Percentiles rank a stretch among this genome's conserved stretches.
Conservation (phyloP, 2,113 vertebrate species). For the Ochotona princeps region DNA sequence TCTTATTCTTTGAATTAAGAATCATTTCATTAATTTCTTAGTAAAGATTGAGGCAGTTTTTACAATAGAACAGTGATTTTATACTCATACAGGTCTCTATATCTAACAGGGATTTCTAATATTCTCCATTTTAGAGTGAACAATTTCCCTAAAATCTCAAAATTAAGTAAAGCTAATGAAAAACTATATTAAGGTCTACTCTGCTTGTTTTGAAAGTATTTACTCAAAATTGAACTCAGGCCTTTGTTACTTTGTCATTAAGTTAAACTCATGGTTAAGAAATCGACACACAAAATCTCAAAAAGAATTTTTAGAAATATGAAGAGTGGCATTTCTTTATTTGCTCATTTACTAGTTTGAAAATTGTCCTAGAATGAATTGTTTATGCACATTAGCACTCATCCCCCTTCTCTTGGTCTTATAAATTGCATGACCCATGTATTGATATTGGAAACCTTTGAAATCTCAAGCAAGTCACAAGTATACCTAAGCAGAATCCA, state of each 20-base stretch:
- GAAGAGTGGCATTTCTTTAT: constrained; percentile 14
- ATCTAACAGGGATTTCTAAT: not conserved
- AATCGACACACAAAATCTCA: not conserved
- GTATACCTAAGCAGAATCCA: constrained; percentile 22
- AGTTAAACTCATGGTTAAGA: constrained; percentile 52
- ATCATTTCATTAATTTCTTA: not conserved
- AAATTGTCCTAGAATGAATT: not conserved
- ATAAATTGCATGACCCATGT: not conserved
- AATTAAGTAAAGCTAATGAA: constrained; percentile 24
- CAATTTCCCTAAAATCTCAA: not conserved
- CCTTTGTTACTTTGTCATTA: constrained; percentile 12
- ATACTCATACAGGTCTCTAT: not conserved
- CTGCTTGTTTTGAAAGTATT: constrained; percentile 32
- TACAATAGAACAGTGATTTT: not conserved
- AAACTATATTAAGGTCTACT: not conserved
- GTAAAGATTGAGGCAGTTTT: constrained; percentile 33
- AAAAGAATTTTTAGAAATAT: not conserved
- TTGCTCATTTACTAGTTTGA: not conserved
- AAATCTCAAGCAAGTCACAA: constrained; percentile 39
- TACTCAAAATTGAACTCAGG: constrained; percentile 43
- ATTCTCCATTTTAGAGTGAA: not conserved
- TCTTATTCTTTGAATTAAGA: not conserved
- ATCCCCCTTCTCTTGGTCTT: not conserved
- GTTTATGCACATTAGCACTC: not conserved
- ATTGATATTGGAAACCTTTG: not conserved